A percentile compares a stretch with the other conserved stretches of the same genome.
Conservation (phyloP, 2,888 invertebrate genomes). For the Apodemia hepburni region DNA sequence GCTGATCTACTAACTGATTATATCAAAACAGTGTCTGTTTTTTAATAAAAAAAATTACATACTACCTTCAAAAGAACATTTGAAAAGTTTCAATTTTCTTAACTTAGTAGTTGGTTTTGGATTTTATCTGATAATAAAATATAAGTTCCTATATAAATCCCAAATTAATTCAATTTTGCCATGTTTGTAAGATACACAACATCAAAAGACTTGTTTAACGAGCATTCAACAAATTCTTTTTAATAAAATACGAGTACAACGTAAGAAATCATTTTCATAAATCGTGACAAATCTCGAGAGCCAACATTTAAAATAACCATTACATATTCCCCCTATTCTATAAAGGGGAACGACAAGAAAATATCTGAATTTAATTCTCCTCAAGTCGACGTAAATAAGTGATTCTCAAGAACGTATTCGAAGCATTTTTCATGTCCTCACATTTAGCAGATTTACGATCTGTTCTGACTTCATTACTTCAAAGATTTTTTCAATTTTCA, state of each 20-base stretch:
- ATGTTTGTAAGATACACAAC: background rate
- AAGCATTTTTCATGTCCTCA: constrained; percentile 51
- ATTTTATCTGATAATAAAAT: background rate
- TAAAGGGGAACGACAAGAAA: constrained; percentile 22
- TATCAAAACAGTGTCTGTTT: no score
- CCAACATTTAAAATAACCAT: constrained; percentile 19
- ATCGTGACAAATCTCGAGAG: constrained; percentile 17
- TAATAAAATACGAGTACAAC: constrained; percentile 6
- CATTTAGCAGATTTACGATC: constrained; percentile 49
- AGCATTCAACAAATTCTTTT: constrained; percentile 1
- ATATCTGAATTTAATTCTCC: constrained; percentile 29
- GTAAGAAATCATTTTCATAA: constrained; percentile 19
- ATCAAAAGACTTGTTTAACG: background rate
- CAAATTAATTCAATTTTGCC: background rate
- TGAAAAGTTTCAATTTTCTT: no score
- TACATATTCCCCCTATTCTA: constrained; percentile 19
- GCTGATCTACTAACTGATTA: no score
- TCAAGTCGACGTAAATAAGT: constrained; percentile 34
- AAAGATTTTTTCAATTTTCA: constrained; percentile 40
- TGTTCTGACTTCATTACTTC: constrained; percentile 42
- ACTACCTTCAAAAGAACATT: no score
- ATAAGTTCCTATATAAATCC: background rate
- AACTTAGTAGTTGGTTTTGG: no score
- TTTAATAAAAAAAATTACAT: no score
- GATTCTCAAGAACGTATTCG: constrained; percentile 38